Base-by-base conservation (phyloP, 2,888 invertebrate genomes). In the Cataglyphis cursor region DNA sequence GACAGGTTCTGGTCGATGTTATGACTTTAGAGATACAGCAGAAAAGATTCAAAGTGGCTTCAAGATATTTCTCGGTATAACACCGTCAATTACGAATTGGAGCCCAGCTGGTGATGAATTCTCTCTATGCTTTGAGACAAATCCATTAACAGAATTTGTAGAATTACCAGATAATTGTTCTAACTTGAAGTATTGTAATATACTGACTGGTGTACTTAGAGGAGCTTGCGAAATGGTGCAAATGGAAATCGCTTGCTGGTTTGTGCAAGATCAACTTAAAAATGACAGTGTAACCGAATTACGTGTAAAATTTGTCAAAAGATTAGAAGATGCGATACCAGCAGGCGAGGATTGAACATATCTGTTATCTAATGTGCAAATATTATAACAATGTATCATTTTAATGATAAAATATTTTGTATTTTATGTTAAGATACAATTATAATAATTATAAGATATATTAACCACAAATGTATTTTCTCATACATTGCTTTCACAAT, bases 211-310 rank as follows among this genome's bases (percentile, higher is more conserved):
- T 0, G 97, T 97, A 44, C 96, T 98, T 81, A 96, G 99, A 85
- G 99, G 99, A 24, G 99, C 99, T 10, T 96, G 99, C 92, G 99
- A 99, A 96, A 99, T 99, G 99, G 99, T 99, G 59, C 99, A 99
- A 94, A 96, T 99, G 94, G 99, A 99, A 95, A 98, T 99, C 8
- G 97, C 98, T 92, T 97, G 98, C 90, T 98, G 98, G 97, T 99
- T 99, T 96, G 97, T 98, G 1, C 97, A 99, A 96, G 99, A 99
- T 95, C 98, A 98, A 92, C 95, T 99, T 73, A 99, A 99, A 95
- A 99, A 99, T 66, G 99, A 99, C 94, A 96, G 97, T 88, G 97
- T 97, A 48, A 99, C 99, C 28, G 99, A 99, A 96, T 96, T 99
- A 28, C 96, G 99, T 92, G 97, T 99, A 3, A 99, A 99, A 94